Conservation (phyloP, 2,888 invertebrate species). For the Opisthograptis luteolata region DNA sequence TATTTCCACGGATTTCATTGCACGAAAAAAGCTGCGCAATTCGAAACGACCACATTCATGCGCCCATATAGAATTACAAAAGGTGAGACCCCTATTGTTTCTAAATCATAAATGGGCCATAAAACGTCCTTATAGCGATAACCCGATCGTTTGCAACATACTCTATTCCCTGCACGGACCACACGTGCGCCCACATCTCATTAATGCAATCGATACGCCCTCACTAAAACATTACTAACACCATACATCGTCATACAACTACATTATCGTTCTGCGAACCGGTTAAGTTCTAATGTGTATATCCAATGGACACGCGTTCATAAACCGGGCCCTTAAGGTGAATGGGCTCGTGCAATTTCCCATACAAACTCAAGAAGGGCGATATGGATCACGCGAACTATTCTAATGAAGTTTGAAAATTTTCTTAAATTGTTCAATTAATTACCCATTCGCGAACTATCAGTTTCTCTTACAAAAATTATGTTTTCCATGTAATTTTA, state of each 20-base stretch:
- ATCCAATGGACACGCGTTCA: constrained; percentile 40
- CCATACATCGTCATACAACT: constrained; percentile 49
- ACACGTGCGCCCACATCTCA: constrained; percentile 80
- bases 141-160: constrained; percentile 62
- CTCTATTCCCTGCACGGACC: constrained; percentile 70
- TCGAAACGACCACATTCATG: constrained; percentile 46
- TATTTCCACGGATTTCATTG: constrained; percentile 28
- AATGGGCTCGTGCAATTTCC: too few relatives aligned
- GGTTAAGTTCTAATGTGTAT: constrained; percentile 53
- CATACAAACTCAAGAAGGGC: too few relatives aligned
- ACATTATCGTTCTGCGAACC: constrained; percentile 65
- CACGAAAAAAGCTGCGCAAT: constrained; percentile 37
- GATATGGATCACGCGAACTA: too few relatives aligned
- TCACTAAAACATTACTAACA: constrained; percentile 73
- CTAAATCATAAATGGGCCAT: constrained; percentile 67
- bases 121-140: constrained; percentile 66
- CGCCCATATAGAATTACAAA: constrained; percentile 55
- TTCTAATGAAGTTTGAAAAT: too few relatives aligned
- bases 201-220: constrained; percentile 81
- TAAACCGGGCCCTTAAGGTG: constrained; percentile 43
- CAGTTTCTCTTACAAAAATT: too few relatives aligned
- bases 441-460: too few relatives aligned
- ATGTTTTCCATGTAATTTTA: too few relatives aligned
- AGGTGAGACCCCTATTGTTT: constrained; percentile 69
- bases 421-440: too few relatives aligned